Evolutionary conservation across 2,888 invertebrate species (phyloP).

Genomic region (Hirtodrosophila histrioides): DNA sequence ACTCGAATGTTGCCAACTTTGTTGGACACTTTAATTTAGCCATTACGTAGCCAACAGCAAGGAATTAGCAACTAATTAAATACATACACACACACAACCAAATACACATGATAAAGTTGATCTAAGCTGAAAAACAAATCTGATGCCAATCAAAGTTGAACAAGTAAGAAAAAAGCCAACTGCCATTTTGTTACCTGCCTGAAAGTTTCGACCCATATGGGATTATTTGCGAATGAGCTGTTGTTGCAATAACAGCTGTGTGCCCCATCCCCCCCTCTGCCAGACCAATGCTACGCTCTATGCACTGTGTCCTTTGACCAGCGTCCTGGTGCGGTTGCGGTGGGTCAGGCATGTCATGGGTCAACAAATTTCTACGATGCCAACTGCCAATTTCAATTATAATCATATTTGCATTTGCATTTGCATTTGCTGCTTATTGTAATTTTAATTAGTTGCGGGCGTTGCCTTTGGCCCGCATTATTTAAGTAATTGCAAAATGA

Average conservation of each 20-base stretch:
- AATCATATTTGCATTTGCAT: constrained; percentile 26
- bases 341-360: constrained; percentile 2
- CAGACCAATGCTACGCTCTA: neutral
- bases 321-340: constrained; percentile 15
- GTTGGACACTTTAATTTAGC: constrained; percentile 21
- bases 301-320: neutral
- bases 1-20: constrained; percentile 8
- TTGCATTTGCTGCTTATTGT: constrained; percentile 18
- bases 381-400: constrained; percentile 27
- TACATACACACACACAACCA: constrained; percentile 5
- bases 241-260: too few relatives aligned
- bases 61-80: constrained; percentile 52
- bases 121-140: neutral
- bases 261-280: too few relatives aligned
- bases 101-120: neutral
- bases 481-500: constrained; percentile 63
- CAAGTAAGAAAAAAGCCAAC: neutral
- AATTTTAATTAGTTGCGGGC: constrained; percentile 38
- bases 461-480: constrained; percentile 40
- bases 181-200: neutral
- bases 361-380: constrained; percentile 4
- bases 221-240: too few relatives aligned
- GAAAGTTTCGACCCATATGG: neutral
- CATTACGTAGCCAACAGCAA: constrained; percentile 20
- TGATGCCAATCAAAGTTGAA: constrained; percentile 18